A percentile compares a stretch with the other conserved stretches of the same genome.
phyloP scores from a whole-genome alignment of 1,140 invertebrate species.

The Drosophila hydei region DNA sequence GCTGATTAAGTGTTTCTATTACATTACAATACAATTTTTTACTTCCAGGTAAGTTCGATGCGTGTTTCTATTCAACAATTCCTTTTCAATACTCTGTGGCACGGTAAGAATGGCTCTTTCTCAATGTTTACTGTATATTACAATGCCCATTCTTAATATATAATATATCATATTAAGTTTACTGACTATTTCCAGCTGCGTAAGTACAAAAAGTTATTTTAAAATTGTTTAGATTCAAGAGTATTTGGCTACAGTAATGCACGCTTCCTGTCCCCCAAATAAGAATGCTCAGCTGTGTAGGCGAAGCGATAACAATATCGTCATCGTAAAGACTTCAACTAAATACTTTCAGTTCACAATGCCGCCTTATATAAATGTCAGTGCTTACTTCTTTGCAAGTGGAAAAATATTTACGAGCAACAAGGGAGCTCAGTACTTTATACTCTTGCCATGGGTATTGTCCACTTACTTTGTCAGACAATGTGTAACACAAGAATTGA shows the following conservation, averaged over 20 bases:
- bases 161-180: neutral
- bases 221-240: neutral
- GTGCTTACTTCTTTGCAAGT: slow-evolving; percentile 49
- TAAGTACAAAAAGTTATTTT: neutral
- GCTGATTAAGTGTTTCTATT: no score
- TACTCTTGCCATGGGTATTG: slow-evolving; percentile 19
- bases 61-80: neutral
- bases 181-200: neutral
- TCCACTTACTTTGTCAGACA: neutral
- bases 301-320: slow-evolving; percentile 40
- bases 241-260: neutral
- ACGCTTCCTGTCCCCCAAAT: slow-evolving; percentile 24
- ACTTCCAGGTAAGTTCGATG: slow-evolving; percentile 55
- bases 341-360: slow-evolving; percentile 27
- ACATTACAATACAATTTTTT: neutral
- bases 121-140: neutral
- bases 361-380: slow-evolving; percentile 32
- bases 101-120: neutral
- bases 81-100: neutral
- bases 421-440: neutral
- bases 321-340: slow-evolving; percentile 29
- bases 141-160: neutral
- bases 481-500: no score
- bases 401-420: slow-evolving; percentile 32
- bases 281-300: slow-evolving; percentile 16